These are phyloP conservation scores for Centrocercus urophasianus DNA, from an alignment of 2,113 vertebrate species.

Conservation along the genomic window DNA sequence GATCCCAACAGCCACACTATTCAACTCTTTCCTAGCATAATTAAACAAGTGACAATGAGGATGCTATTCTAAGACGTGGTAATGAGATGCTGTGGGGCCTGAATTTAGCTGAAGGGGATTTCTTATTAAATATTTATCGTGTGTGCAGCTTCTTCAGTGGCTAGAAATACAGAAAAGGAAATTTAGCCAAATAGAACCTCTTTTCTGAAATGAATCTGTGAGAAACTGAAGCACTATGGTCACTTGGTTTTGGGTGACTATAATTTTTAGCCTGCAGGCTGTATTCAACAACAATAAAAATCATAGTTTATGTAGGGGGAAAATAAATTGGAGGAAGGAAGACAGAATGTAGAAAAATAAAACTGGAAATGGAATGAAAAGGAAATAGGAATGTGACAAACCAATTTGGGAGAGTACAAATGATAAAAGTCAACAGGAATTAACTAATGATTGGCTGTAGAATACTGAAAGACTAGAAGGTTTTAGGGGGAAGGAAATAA, in stretches of 20 bases:
- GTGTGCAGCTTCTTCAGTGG: conserved; percentile 79
- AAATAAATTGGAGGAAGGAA: conserved; percentile 17
- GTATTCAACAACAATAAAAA: conserved; percentile 67
- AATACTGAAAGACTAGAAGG: not conserved
- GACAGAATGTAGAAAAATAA: conserved; percentile 7
- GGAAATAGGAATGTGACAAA: conserved; percentile 28
- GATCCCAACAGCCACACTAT: conserved; percentile 83
- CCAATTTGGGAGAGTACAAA: conserved; percentile 11
- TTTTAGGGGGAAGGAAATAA: not conserved
- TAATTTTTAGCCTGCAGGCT: conserved; percentile 66
- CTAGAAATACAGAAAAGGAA: conserved; percentile 77
- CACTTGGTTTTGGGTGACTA: conserved; percentile 55
- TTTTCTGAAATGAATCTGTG: conserved; percentile 75
- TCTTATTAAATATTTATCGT: conserved; percentile 90
- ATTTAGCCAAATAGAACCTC: conserved; percentile 73
- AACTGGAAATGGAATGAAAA: conserved; percentile 24
- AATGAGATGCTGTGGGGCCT: conserved; percentile 84
- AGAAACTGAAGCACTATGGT: conserved; percentile 61
- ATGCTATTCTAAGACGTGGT: conserved; percentile 83
- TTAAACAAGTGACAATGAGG: conserved; percentile 87
- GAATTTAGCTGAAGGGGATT: conserved; percentile 82
- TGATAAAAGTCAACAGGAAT: conserved; percentile 47
- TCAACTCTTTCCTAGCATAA: conserved; percentile 85
- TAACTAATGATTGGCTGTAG: conserved; percentile 4
- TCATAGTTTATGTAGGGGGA: conserved; percentile 40